phyloP scores from a whole-genome alignment of 2,888 invertebrate genomes.

The Nineta flava region DNA sequence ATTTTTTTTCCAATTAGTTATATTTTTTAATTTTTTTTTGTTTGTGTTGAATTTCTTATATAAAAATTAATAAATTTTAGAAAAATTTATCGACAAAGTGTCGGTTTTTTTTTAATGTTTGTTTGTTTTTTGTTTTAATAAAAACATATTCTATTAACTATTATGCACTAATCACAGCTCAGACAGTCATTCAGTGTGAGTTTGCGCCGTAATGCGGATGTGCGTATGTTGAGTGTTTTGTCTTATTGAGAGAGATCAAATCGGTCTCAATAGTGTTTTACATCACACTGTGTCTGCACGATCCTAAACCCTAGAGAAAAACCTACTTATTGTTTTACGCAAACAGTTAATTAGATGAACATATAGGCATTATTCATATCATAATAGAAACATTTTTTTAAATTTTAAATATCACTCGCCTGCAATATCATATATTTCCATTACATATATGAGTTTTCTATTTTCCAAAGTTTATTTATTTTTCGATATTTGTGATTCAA shows the following conservation, averaged over 20 bases:
- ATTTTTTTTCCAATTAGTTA: no score
- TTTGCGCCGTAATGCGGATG: no score
- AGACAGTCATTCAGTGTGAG: background rate
- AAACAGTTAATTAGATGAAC: background rate
- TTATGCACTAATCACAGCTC: slow-evolving; percentile 3
- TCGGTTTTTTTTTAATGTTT: background rate
- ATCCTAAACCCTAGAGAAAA: background rate
- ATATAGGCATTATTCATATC: background rate
- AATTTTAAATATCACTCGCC: slow-evolving; percentile 1
- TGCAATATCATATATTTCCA: background rate
- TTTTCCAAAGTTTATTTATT: no score
- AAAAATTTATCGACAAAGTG: no score
- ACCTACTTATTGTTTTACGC: background rate
- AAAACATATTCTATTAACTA: background rate
- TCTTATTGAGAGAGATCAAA: no score
- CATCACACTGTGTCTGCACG: background rate
- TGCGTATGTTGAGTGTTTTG: no score
- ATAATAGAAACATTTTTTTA: background rate
- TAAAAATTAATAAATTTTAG: no score
- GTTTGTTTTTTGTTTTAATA: background rate
- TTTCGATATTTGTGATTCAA: no score
- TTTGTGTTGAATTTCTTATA: no score
- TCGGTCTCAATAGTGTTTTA: no score
- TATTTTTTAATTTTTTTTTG: no score
- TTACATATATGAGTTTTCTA: background rate